Evolutionary conservation across 2,888 invertebrate genomes (phyloP).

Genomic region (Synergus japonicus): DNA sequence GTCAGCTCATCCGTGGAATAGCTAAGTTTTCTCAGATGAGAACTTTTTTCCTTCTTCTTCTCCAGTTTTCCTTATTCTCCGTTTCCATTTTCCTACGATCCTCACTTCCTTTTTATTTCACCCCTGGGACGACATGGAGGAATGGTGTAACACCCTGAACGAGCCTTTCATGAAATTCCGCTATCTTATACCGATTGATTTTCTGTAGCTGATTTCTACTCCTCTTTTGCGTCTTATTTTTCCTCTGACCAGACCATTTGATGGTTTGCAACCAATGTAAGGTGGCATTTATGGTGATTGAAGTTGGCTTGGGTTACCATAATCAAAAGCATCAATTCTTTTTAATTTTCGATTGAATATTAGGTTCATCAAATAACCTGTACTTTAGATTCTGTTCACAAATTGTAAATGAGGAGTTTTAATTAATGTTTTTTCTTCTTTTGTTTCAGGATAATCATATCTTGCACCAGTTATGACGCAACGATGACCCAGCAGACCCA

Average conservation of each 20-base stretch:
- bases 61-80: neutral
- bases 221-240: neutral
- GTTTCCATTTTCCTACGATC: conserved; percentile 10
- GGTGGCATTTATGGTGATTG: neutral
- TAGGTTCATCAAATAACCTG: too few species aligned
- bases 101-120: conserved; percentile 24
- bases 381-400: too few species aligned
- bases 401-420: too few species aligned
- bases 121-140: conserved; percentile 27
- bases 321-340: too few species aligned
- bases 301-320: neutral
- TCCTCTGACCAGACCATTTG: neutral
- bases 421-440: neutral
- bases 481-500: conserved; percentile 71
- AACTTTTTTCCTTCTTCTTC: conserved; percentile 21
- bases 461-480: conserved; percentile 65
- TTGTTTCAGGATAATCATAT: conserved; percentile 60
- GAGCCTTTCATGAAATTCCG: conserved; percentile 27
- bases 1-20: conserved; percentile 49
- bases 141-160: conserved; percentile 26
- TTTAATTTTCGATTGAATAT: too few species aligned
- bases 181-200: conserved; percentile 29
- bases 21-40: conserved; percentile 29
- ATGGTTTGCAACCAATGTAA: neutral
- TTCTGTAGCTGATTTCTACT: conserved; percentile 30